Base-by-base conservation (phyloP, 37 sponge, comb jelly and placozoan species). In the Oscarella lobularis region DNA sequence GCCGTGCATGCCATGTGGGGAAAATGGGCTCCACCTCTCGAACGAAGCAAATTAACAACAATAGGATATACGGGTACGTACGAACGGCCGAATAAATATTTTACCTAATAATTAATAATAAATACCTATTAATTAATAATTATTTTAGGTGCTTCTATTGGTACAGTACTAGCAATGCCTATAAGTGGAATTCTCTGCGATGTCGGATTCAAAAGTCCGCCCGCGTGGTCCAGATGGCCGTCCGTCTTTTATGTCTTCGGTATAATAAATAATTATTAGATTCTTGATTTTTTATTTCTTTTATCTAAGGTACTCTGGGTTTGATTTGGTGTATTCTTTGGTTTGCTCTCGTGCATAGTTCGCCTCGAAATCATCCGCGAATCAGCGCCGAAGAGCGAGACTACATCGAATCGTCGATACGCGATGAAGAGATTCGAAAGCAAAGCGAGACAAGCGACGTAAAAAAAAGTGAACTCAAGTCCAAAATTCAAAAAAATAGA, bases 161-260 rank as follows among this genome's bases (percentile, higher is more conserved):
- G 95, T 6, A 94, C 78, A 65, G 76, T 92, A 14, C 39, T 96
- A 2, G 84, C 90, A n/a, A 84, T 93, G 60, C 87, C 93, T 29
- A 54, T 96, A 33, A 87, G 93, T 33, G 97, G 92, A 3, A 9
- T 83, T 27, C 81, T 95, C 27, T 84, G 89, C 75, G 48, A 84
- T 71, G 84, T 85, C 69, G 86, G 86, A 20, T 85, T 92, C 55
- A 86, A 60, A 33, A 84, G 87, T 32, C 29, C 31, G 5, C 6
- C 6, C 29, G 31, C 29, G 35, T 30, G 33, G 29, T 5, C 6
- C 31, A 14, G 71, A 3, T 96, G 97, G 97, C 86, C 87, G 2
- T 92, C 88, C 3, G 97, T 96, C 3, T 96, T 96, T 83, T 89
- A 89, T 74, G 73, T 82, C 3, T 96, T 89, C 81, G 97, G 97